Percentiles rank a stretch among this genome's conserved stretches.
These are phyloP conservation scores for Aphyosemion australe DNA, from an alignment of 2,113 vertebrate genomes.

Conservation along the genomic window DNA sequence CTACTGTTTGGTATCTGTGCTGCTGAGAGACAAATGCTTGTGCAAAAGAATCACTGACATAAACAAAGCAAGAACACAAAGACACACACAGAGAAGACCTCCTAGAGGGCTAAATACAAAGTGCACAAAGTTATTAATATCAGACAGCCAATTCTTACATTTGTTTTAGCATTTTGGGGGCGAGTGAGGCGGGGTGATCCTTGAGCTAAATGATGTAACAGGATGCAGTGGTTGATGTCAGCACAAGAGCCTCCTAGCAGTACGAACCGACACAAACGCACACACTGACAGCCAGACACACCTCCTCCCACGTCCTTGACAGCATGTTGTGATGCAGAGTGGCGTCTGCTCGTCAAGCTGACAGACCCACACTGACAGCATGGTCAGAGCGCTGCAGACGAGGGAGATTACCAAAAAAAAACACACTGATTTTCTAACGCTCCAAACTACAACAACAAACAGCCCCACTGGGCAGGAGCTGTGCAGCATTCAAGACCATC, in stretches of 20 bases:
- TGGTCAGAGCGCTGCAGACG: slow-evolving; percentile 58
- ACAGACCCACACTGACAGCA: slow-evolving; percentile 69
- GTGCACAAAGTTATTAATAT: slow-evolving; percentile 23
- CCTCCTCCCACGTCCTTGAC: slow-evolving; percentile 65
- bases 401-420: slow-evolving; percentile 23
- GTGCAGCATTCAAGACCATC: slow-evolving; percentile 32
- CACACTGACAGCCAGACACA: slow-evolving; percentile 35
- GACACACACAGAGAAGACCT: background rate
- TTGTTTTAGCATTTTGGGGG: slow-evolving; percentile 29
- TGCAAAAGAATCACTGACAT: slow-evolving; percentile 22
- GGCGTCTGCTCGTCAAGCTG: slow-evolving; percentile 73
- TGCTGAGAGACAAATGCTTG: slow-evolving; percentile 10
- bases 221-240: slow-evolving; percentile 61
- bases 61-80: slow-evolving; percentile 4
- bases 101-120: slow-evolving; percentile 12
- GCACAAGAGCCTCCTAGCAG: slow-evolving; percentile 50
- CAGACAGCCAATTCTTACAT: slow-evolving; percentile 16
- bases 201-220: slow-evolving; percentile 59
- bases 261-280: slow-evolving; percentile 22
- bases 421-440: slow-evolving; percentile 57
- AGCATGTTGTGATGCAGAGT: slow-evolving; percentile 72
- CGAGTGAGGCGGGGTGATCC: background rate
- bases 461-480: slow-evolving; percentile 36
- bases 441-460: slow-evolving; percentile 63
- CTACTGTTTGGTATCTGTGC: slow-evolving; percentile 2